These are phyloP conservation scores for Rhabdomys pumilio DNA, from an alignment of 2,797 vertebrate genomes.

Conservation along the genomic window DNA sequence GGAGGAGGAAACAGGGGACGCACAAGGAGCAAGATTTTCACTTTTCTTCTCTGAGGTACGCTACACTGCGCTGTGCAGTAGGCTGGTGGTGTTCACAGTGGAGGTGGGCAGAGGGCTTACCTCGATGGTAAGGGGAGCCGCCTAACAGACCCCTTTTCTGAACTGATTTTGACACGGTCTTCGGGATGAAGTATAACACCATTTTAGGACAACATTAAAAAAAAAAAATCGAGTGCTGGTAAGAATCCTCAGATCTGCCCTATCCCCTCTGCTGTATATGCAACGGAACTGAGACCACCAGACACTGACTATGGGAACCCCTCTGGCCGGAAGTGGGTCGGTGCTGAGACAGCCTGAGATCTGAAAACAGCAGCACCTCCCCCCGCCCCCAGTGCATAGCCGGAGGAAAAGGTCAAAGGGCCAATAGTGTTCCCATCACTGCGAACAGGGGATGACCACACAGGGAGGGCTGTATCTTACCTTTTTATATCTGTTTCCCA, in stretches of 20 bases:
- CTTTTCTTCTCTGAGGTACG: not conserved
- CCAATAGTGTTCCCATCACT: not conserved
- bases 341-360: not conserved
- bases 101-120: not conserved
- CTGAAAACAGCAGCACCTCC: not conserved
- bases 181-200: not conserved
- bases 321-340: not conserved
- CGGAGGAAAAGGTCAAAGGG: not conserved
- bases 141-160: not conserved
- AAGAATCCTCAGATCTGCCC: not conserved
- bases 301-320: not conserved
- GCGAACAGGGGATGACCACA: not conserved
- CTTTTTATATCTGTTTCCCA: not conserved
- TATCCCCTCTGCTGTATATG: not conserved
- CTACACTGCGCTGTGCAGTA: fast-evolving
- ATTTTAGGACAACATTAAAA: not conserved
- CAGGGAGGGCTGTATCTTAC: not conserved
- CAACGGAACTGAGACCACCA: not conserved
- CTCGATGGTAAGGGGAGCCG: not conserved
- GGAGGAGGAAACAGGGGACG: not conserved
- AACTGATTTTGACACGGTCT: not conserved
- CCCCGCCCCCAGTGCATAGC: too few species aligned
- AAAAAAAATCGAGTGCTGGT: not conserved
- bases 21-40: not conserved
- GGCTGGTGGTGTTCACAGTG: not conserved